These are phyloP conservation scores for Geococcyx californianus DNA, from an alignment of 2,113 vertebrate genomes.

Conservation along the genomic window DNA sequence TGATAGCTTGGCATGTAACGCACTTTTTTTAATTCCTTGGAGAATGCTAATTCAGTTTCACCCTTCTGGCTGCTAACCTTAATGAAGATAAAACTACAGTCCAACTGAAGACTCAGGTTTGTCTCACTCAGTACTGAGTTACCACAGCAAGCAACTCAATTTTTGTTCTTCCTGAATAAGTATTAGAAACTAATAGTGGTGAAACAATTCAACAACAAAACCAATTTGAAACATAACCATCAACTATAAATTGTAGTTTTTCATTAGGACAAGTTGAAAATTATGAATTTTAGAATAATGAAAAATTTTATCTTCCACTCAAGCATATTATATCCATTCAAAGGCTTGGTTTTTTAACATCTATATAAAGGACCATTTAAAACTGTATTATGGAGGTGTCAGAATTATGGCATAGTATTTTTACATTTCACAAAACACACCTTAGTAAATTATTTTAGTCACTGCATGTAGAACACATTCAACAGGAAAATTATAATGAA, in stretches of 20 bases:
- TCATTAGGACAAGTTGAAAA: slow-evolving; percentile 9
- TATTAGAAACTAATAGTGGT: background rate
- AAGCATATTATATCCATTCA: background rate
- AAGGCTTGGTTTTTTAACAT: background rate
- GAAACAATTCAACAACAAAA: background rate
- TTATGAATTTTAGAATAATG: background rate
- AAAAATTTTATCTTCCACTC: background rate
- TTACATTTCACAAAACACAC: slow-evolving; percentile 54
- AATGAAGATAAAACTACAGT: slow-evolving; percentile 1
- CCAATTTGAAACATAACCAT: background rate
- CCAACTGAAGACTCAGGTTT: background rate
- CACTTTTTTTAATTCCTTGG: background rate
- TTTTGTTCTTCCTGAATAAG: background rate
- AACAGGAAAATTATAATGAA: slow-evolving; percentile 31
- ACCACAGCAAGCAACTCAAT: background rate
- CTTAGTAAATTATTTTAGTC: slow-evolving; percentile 37
- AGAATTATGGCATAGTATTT: slow-evolving; percentile 33
- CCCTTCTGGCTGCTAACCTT: background rate
- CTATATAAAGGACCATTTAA: background rate
- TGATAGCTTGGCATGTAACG: background rate
- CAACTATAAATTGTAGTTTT: background rate
- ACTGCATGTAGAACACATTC: slow-evolving; percentile 26
- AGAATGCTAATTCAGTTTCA: background rate
- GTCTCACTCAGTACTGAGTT: background rate
- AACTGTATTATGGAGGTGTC: background rate